Conservation (phyloP, 2,888 invertebrate species). For the Temnothorax ravouxi region DNA sequence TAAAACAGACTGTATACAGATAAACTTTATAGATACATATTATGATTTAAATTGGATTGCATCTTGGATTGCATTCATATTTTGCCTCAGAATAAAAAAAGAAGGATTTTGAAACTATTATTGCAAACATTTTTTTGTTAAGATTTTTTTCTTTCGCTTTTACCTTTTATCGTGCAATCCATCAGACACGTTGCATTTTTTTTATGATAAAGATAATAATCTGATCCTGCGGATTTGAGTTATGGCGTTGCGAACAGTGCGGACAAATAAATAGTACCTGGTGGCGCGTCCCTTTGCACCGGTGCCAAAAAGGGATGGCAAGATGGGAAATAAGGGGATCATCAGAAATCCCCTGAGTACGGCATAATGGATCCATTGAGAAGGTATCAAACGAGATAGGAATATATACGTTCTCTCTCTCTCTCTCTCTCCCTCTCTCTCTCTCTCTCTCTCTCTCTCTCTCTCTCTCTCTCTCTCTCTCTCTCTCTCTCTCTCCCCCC, state of each 20-base stretch:
- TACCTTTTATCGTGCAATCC: not conserved
- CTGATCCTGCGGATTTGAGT: constrained; percentile 60
- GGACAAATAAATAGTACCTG: constrained; percentile 61
- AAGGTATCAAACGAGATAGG: not conserved
- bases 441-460: not conserved
- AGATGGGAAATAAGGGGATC: constrained; percentile 14
- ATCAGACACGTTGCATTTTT: constrained; percentile 4
- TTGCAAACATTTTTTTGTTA: not conserved
- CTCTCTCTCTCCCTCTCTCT: too few relatives aligned
- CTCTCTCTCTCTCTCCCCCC: not conserved
- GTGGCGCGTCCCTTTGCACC: not conserved
- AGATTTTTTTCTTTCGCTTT: not conserved
- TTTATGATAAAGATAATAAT: constrained; percentile 17
- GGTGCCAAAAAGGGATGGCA: constrained; percentile 8
- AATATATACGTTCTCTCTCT: not conserved
- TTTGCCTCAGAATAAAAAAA: not conserved
- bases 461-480: not conserved
- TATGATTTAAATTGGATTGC: not conserved
- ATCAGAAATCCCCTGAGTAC: constrained; percentile 17
- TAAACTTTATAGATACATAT: not conserved
- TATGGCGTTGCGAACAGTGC: constrained; percentile 60
- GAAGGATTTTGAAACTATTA: not conserved
- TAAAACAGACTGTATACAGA: not conserved
- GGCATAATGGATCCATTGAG: constrained; percentile 11
- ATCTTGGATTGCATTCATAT: not conserved